Percentiles rank a stretch among this genome's conserved stretches.
Evolutionary conservation across 1,140 invertebrate species (phyloP).

Genomic region (Polypedilum pembai): DNA sequence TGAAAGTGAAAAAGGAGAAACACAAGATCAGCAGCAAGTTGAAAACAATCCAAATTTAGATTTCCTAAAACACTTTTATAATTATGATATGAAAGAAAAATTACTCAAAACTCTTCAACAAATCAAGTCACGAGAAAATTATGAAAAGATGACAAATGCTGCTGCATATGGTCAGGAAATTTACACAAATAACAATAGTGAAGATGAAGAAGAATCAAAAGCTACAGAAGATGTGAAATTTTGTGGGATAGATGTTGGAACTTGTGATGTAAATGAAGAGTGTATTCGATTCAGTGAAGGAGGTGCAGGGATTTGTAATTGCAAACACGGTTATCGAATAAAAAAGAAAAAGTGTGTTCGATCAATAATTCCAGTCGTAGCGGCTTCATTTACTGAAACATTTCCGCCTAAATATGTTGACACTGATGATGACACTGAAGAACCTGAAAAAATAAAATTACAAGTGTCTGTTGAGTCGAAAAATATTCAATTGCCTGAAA

Average conservation of each 20-base stretch:
- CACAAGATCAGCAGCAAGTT: constrained; percentile 36
- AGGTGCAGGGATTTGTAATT: constrained; percentile 58
- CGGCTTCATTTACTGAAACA: constrained; percentile 34
- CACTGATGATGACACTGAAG: constrained; percentile 39
- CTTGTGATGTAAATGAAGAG: constrained; percentile 57
- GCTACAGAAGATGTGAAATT: constrained; percentile 43
- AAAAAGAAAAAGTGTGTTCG: constrained; percentile 32
- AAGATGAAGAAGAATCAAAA: constrained; percentile 44
- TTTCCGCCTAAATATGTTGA: constrained; percentile 36
- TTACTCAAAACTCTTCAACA: neutral
- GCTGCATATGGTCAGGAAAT: constrained; percentile 37
- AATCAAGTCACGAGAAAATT: neutral
- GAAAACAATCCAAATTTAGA: constrained; percentile 30
- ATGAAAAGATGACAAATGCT: constrained; percentile 10
- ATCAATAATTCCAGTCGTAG: constrained; percentile 33
- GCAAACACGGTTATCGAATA: constrained; percentile 48
- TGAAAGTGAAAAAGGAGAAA: neutral
- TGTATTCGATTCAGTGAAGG: constrained; percentile 53
- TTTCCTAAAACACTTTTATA: constrained; percentile 29
- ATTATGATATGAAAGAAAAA: constrained; percentile 33
- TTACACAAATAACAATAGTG: constrained; percentile 37
- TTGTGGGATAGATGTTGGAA: constrained; percentile 43
- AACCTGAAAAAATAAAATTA: constrained; percentile 53
- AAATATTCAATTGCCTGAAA: constrained; percentile 61
- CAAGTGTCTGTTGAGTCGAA: constrained; percentile 71